phyloP scores from a whole-genome alignment of 2,113 vertebrate species.

The Mus spicilegus region DNA sequence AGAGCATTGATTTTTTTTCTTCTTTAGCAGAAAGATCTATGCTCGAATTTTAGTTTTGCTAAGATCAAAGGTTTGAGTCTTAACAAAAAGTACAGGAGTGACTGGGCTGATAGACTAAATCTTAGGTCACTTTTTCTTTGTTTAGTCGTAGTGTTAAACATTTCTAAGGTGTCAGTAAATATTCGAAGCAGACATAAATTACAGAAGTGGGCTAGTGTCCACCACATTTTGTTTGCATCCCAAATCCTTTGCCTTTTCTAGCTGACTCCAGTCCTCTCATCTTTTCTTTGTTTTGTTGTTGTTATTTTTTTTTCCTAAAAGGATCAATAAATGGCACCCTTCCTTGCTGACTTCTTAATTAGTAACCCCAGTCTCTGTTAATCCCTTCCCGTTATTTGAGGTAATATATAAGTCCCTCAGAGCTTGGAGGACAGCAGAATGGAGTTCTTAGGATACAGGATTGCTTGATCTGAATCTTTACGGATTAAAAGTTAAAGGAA shows the following conservation, averaged over 20 bases:
- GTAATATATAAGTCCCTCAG: not conserved
- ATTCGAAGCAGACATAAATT: conserved; percentile 49
- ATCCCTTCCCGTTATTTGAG: not conserved
- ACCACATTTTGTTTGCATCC: not conserved
- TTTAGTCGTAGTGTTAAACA: conserved; percentile 5
- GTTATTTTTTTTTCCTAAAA: not conserved
- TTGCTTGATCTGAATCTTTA: not conserved
- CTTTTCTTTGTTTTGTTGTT: not conserved
- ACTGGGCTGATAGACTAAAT: conserved; percentile 26
- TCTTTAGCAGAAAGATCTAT: conserved; percentile 67
- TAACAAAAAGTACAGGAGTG: conserved; percentile 30
- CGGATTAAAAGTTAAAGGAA: conserved; percentile 36
- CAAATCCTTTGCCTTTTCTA: not conserved
- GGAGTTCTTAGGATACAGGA: not conserved
- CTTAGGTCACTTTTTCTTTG: not conserved
- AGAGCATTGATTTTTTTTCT: conserved; percentile 63
- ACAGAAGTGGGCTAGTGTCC: not conserved
- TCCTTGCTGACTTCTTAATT: not conserved
- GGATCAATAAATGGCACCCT: not conserved
- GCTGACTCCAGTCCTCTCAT: not conserved
- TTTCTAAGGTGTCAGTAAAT: conserved; percentile 43
- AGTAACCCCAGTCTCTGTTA: not conserved
- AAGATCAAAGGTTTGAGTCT: conserved; percentile 60
- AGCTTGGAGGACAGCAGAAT: not conserved
- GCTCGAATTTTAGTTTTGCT: conserved; percentile 70